Evolutionary conservation across 2,888 invertebrate species (phyloP).

Genomic region (Caenorhabditis zanzibari): DNA sequence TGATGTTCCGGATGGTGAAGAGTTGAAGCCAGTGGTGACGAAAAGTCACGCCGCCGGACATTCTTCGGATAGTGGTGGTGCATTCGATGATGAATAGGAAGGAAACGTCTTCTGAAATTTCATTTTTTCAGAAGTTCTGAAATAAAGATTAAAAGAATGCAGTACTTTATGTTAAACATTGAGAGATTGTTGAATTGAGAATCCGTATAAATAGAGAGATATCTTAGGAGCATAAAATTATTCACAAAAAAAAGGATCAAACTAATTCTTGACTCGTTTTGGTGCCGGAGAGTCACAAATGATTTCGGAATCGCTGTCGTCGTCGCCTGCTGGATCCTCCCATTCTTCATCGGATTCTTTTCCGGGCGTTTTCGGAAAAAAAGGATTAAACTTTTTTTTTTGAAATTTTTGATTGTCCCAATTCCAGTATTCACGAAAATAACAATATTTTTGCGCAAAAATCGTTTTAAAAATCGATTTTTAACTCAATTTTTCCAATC

Average conservation of each 20-base stretch:
- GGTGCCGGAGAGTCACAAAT: slow-evolving; percentile 53
- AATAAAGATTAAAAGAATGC: background rate
- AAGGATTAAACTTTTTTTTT: no score
- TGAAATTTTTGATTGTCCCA: no score
- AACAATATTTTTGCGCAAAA: no score
- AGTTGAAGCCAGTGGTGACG: slow-evolving; percentile 58
- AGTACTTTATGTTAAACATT: background rate
- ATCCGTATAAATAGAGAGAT: slow-evolving; percentile 8
- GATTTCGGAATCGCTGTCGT: slow-evolving; percentile 44
- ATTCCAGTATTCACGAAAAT: no score
- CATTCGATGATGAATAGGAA: slow-evolving; percentile 57
- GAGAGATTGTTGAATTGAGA: background rate
- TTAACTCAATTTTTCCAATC: no score
- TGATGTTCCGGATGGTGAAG: slow-evolving; percentile 57
- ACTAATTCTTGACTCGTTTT: slow-evolving; percentile 43
- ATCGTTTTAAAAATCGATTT: no score
- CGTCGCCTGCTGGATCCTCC: slow-evolving; percentile 45
- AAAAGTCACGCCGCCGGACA: slow-evolving; percentile 61
- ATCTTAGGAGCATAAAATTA: no score
- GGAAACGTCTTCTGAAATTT: no score
- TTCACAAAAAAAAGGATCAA: slow-evolving; percentile 21
- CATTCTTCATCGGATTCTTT: slow-evolving; percentile 37
- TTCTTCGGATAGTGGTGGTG: slow-evolving; percentile 17
- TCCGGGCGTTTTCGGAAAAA: slow-evolving; percentile 53
- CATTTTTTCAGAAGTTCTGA: no score